These are phyloP conservation scores for Taurulus bubalis DNA, from an alignment of 2,113 vertebrate genomes.

Conservation along the genomic window DNA sequence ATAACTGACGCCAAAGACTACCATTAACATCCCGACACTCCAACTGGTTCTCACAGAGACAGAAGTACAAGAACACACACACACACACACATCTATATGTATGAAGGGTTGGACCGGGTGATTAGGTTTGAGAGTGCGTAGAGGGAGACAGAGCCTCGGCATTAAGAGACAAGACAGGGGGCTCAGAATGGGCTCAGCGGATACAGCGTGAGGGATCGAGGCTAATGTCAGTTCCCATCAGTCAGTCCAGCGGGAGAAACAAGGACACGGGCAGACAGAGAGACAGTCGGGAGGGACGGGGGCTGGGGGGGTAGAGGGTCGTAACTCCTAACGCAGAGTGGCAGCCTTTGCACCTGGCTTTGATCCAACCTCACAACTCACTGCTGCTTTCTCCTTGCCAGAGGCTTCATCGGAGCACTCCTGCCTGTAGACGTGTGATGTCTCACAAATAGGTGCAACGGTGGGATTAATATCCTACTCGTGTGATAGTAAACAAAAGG, in stretches of 20 bases:
- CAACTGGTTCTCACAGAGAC: slow-evolving; percentile 9
- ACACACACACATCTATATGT: slow-evolving; percentile 4
- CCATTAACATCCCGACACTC: neutral
- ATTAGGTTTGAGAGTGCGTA: slow-evolving; percentile 47
- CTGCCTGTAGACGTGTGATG: slow-evolving; percentile 36
- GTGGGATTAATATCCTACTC: slow-evolving; percentile 8
- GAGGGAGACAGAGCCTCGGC: slow-evolving; percentile 40
- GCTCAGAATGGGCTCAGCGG: slow-evolving; percentile 58
- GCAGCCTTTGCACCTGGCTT: slow-evolving; percentile 80
- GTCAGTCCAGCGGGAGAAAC: slow-evolving; percentile 68
- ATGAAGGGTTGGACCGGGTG: slow-evolving; percentile 14
- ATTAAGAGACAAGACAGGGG: slow-evolving; percentile 61
- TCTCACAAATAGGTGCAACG: slow-evolving; percentile 39
- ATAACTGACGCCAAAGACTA: neutral
- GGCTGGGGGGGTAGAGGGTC: slow-evolving; percentile 42
- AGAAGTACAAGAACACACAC: slow-evolving; percentile 8
- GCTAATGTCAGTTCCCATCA: slow-evolving; percentile 78
- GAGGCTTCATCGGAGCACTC: slow-evolving; percentile 49
- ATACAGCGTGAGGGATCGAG: slow-evolving; percentile 69
- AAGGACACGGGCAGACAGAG: slow-evolving; percentile 67
- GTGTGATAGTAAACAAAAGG: neutral
- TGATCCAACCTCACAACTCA: slow-evolving; percentile 73
- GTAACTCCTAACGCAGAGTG: slow-evolving; percentile 76
- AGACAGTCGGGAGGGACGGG: slow-evolving; percentile 55
- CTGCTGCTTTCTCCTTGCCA: slow-evolving; percentile 67